These are phyloP conservation scores for Drosophila jambulina DNA, from an alignment of 1,140 invertebrate genomes.

Conservation along the genomic window DNA sequence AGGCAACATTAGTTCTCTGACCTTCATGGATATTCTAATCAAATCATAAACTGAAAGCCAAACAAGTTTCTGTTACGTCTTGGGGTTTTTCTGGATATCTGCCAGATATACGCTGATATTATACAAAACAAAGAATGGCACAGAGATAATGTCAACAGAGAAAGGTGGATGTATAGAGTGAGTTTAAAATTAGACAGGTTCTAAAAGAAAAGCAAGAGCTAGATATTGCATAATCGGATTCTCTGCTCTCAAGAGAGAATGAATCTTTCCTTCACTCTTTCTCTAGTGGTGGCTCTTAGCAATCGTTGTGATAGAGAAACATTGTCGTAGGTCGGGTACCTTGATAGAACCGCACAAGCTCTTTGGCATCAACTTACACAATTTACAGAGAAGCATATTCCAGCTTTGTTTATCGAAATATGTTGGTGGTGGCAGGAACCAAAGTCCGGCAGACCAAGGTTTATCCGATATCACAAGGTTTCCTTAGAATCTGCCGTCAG, in stretches of 20 bases:
- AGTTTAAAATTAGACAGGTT: constrained; percentile 61
- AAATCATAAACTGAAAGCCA: constrained; percentile 35
- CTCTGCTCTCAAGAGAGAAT: neutral
- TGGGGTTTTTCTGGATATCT: constrained; percentile 33
- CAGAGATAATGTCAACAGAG: constrained; percentile 24
- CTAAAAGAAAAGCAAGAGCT: constrained; percentile 25
- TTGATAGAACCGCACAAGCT: constrained; percentile 2
- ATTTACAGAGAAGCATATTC: constrained; percentile 12
- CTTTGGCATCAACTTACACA: constrained; percentile 36
- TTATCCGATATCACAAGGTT: constrained; percentile 38
- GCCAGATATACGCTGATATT: constrained; percentile 50
- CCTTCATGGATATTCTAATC: constrained; percentile 42
- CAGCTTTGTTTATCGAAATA: constrained; percentile 9
- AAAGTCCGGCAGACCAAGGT: constrained; percentile 20
- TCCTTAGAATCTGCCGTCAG: constrained; percentile 45
- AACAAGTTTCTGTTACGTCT: constrained; percentile 40
- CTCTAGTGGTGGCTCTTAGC: too few species aligned
- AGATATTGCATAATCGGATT: constrained; percentile 56
- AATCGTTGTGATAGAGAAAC: constrained; percentile 20
- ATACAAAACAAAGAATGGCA: constrained; percentile 32
- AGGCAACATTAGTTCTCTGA: constrained; percentile 11
- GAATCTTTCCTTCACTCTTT: neutral
- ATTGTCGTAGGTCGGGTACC: constrained; percentile 63
- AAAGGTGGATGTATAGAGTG: constrained; percentile 38
- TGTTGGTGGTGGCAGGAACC: constrained; percentile 3